Evolutionary conservation across 2,888 invertebrate species (phyloP).

Genomic region (Chloroclysta siterata): DNA sequence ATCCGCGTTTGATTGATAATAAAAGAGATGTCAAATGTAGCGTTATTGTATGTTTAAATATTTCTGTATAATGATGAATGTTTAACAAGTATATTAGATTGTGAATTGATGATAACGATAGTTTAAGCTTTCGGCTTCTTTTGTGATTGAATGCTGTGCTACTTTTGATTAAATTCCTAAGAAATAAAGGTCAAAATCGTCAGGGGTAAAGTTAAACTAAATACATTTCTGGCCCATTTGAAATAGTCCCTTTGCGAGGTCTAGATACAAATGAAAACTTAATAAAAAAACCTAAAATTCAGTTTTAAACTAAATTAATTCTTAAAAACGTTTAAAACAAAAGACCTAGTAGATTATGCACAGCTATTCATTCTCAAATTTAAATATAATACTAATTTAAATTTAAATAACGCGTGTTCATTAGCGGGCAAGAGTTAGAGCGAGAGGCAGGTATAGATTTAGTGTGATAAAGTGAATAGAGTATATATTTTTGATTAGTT

Average conservation of each 20-base stretch:
- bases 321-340: background rate
- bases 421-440: conserved; percentile 32
- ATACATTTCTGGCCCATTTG: background rate
- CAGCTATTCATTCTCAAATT: conserved; percentile 13
- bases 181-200: background rate
- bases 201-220: background rate
- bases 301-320: background rate
- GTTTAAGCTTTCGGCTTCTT: conserved; percentile 2
- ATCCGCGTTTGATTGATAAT: background rate
- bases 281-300: background rate
- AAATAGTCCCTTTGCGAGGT: background rate
- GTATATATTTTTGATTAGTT: conserved; percentile 52
- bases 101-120: background rate
- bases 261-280: background rate
- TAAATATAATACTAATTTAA: conserved; percentile 1
- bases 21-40: conserved; percentile 8
- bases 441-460: conserved; percentile 44
- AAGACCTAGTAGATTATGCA: background rate
- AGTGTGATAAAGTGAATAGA: conserved; percentile 51
- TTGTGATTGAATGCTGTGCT: conserved; percentile 10
- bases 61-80: conserved; percentile 8
- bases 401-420: conserved; percentile 17
- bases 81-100: background rate
- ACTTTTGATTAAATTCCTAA: conserved; percentile 1
- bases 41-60: conserved; percentile 4